A percentile compares a stretch with the other conserved stretches of the same genome.
Conservation (phyloP, 2,888 invertebrate species). For the Cacoxenus indagator region DNA sequence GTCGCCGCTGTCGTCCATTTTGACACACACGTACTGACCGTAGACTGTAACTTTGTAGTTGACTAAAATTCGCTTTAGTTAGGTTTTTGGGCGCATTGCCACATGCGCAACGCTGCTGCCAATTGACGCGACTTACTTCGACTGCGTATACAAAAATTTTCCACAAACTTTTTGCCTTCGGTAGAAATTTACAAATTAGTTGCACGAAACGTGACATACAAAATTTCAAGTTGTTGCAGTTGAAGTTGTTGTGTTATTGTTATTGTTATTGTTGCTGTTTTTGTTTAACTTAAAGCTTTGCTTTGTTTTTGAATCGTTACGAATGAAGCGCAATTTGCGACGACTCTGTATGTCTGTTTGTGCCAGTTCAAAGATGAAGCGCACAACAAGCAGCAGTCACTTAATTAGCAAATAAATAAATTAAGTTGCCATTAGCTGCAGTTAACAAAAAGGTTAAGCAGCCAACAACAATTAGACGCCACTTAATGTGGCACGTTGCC, state of each 20-base stretch:
- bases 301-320: background rate
- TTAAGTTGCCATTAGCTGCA: conserved; percentile 52
- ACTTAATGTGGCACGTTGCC: background rate
- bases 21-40: conserved; percentile 47
- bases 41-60: no score
- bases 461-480: background rate
- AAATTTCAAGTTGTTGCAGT: conserved; percentile 36
- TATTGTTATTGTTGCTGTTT: conserved; percentile 4
- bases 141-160: conserved; percentile 12
- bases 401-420: conserved; percentile 60
- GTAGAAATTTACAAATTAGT: conserved; percentile 60
- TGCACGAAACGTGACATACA: conserved; percentile 57
- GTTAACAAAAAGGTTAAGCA: background rate
- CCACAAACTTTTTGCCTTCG: conserved; percentile 41
- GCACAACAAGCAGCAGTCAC: conserved; percentile 36
- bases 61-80: background rate
- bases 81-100: background rate
- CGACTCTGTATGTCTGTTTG: background rate
- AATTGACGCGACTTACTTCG: background rate
- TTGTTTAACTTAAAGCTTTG: background rate
- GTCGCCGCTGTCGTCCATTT: conserved; percentile 38
- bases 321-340: background rate
- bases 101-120: conserved; percentile 5
- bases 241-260: background rate
- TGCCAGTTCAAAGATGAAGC: background rate